phyloP scores from a whole-genome alignment of 1,140 invertebrate genomes.

The Bombus waltoni region DNA sequence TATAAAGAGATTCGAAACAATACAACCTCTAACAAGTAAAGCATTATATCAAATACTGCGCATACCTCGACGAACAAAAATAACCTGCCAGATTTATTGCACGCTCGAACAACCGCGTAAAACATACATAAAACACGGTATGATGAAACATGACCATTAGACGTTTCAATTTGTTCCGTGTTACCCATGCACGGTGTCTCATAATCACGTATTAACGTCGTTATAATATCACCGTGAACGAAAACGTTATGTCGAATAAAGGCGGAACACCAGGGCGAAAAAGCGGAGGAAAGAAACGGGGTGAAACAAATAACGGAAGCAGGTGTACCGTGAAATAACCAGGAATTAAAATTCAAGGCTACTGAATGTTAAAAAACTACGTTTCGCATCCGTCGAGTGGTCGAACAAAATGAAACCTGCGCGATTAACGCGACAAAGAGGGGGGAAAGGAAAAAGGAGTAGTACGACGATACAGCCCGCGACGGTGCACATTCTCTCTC shows the following conservation, averaged over 20 bases:
- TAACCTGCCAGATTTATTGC: neutral
- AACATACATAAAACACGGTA: neutral
- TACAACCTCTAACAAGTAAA: neutral
- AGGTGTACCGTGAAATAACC: neutral
- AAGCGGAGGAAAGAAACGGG: neutral
- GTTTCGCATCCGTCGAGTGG: neutral
- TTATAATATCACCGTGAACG: neutral
- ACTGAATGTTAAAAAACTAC: conserved; percentile 28
- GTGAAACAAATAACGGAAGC: neutral
- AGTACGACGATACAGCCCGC: neutral
- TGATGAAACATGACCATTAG: neutral
- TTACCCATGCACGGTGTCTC: neutral
- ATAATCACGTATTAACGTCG: neutral
- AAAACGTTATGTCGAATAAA: neutral
- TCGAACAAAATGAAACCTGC: neutral
- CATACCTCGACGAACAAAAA: neutral
- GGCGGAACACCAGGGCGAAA: neutral
- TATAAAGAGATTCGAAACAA: neutral
- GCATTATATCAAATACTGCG: neutral
- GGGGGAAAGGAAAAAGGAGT: neutral
- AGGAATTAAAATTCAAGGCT: conserved; percentile 31
- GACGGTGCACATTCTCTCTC: neutral
- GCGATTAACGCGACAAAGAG: conserved; percentile 1
- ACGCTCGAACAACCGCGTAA: neutral
- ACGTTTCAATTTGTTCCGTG: neutral